These are phyloP conservation scores for Bombus soroeensis DNA, from an alignment of 1,140 invertebrate species.

Conservation along the genomic window DNA sequence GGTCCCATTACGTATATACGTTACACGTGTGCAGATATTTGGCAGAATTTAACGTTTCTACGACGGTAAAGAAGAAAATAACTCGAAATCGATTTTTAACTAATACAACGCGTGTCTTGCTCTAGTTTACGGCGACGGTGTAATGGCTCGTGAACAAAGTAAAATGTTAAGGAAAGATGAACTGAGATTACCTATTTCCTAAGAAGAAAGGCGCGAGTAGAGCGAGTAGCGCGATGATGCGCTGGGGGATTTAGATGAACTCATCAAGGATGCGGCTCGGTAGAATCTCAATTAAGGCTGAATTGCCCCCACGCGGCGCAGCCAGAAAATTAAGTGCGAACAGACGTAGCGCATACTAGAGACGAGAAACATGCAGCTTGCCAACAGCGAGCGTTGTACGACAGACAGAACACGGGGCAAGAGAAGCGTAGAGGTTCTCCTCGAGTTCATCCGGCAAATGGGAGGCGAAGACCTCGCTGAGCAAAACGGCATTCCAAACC, in stretches of 20 bases:
- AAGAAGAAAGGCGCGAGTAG: no score
- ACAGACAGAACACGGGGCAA: constrained; percentile 1
- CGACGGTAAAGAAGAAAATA: no score
- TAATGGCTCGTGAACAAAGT: no score
- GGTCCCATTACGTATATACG: no score
- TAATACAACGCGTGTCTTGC: no score
- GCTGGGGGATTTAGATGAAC: constrained; percentile 55
- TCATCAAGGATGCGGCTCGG: constrained; percentile 65
- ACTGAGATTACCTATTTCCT: no score
- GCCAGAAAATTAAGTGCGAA: constrained; percentile 63
- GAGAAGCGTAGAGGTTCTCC: constrained; percentile 43
- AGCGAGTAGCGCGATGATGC: background rate
- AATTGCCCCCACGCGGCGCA: constrained; percentile 48
- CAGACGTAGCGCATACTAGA: constrained; percentile 20
- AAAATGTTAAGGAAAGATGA: no score
- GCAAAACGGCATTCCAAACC: constrained; percentile 71
- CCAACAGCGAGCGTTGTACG: background rate
- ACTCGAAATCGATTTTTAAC: no score
- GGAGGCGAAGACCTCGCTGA: constrained; percentile 65
- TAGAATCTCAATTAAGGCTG: constrained; percentile 69
- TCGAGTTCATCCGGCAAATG: constrained; percentile 63
- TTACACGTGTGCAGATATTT: no score
- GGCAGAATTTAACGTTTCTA: no score
- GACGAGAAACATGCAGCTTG: background rate
- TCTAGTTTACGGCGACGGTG: no score